Base-by-base conservation (phyloP, 2,113 vertebrate genomes). In the Podiceps cristatus region DNA sequence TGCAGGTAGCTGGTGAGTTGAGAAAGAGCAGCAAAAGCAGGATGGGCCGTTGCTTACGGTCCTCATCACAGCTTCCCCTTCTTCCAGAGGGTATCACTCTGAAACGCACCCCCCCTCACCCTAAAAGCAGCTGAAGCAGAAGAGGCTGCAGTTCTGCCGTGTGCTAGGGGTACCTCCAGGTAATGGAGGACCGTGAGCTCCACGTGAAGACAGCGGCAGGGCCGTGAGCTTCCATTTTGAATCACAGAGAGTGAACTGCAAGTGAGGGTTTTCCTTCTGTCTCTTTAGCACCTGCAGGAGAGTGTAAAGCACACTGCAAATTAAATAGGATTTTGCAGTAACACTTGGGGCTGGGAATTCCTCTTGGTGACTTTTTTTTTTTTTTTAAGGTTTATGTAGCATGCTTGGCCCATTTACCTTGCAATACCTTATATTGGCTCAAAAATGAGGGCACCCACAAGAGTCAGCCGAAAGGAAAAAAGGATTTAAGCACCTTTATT, bases 371-470 rank as follows among this genome's bases (percentile, higher is more conserved):
- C 53, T 92, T 68, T 60, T 83, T 73, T 62, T 37, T 42, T 44
- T 58, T 86, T 47, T 28, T n/a, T 3, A 62, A 59, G 28, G 9
- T 92, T 90, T 88, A 40, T 5, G 11, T 50, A 66, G 73, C 47
- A 6, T 7, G 28, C 55, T 77, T 90, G 94, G 93, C 91, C 91
- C 72, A n/a, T 66, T 97, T 96, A 86, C 91, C 88, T 72, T 8
- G 33, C 37, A 15, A 13, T 28, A 35, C 82, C 77, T 69, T 20
- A 18, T 6, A 42, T 22, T 4, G 27, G 50, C 74, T 66, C 45
- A n/a, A 69, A 88, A 80, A 75, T 3, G 56, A 84, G 85, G 18
- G n/a, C 52, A 18, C 5, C 1, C 4, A 12, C 20, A n/a, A 18
- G 40, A 3, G 0, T 49, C 29, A 64, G 23, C 24, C 40, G 13